A percentile compares a stretch with the other conserved stretches of the same genome.
These are phyloP conservation scores for Tenthredo notha DNA, from an alignment of 2,888 invertebrate species.

Conservation along the genomic window DNA sequence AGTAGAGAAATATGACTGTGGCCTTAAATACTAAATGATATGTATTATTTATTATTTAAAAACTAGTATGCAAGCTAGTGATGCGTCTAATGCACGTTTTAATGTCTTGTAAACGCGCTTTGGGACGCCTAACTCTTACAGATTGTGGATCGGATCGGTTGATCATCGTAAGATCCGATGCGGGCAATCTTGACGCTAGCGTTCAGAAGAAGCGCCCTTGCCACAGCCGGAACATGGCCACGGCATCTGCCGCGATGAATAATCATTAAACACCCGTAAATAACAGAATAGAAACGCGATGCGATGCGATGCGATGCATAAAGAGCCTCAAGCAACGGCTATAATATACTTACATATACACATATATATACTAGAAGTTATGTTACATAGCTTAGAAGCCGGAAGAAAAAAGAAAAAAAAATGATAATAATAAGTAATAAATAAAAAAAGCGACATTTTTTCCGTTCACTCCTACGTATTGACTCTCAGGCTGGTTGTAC, in stretches of 20 bases:
- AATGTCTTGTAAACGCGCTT: background rate
- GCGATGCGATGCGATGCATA: constrained; percentile 13
- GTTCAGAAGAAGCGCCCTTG: background rate
- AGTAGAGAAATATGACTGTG: background rate
- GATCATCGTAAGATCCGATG: background rate
- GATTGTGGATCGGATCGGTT: background rate
- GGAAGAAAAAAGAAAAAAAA: background rate
- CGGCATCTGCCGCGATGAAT: constrained; percentile 54
- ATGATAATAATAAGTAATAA: background rate
- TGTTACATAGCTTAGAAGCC: background rate
- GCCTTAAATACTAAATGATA: background rate
- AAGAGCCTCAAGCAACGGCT: background rate
- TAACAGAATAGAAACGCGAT: constrained; percentile 46
- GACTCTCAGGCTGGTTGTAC: background rate
- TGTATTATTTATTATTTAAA: constrained; percentile 1
- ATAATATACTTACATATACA: background rate
- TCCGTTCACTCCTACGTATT: background rate
- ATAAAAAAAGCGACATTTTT: background rate
- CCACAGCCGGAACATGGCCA: background rate
- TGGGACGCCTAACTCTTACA: background rate
- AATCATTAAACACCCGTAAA: constrained; percentile 54
- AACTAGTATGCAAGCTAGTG: background rate
- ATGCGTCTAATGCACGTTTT: background rate
- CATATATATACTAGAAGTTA: background rate
- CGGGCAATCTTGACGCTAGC: background rate